Evolutionary conservation across 2,113 vertebrate species (phyloP), one percentile per base, ranked within the genome.

Genomic region (Alosa alosa): DNA sequence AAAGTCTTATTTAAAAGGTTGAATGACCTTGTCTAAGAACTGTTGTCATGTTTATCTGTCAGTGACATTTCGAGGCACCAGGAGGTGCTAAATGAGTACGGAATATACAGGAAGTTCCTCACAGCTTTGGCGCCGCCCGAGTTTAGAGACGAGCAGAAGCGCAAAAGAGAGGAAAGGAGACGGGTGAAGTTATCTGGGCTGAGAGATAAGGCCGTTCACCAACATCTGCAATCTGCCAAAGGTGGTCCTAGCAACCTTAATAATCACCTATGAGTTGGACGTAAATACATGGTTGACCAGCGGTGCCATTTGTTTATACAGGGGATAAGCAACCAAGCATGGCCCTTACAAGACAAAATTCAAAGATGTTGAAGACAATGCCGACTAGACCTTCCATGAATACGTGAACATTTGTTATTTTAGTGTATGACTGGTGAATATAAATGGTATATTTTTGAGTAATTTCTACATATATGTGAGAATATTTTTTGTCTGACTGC

Each of bases 41-140:
- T 36, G 31, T 15, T 78, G 13, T 78, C 39, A 13, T 78, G 72
- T 39, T 78, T 78, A 78, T 78, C 87, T 86, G 85, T 90, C 84
- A 95, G 94, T 88, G 93, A 95, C 84, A 95, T 95, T 90, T 86
- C 86, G 81, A 92, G 90, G 85, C 87, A 89, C 20, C 90, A 94
- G 88, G 91, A 93, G 55, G 88, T 90, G 15, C 92, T 95, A 9
- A 92, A 36, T 60, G 87, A 93, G 25, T 95, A 92, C 83, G 87
- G 92, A 55, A 88, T 88, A 45, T 94, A 92, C 3, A 93, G 92
- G 84, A n/a, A 84, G 82, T 93, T 96, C 87, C 90, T 95, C 82
- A 84, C 91, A 81, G 89, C 88, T 81, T 50, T 94, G 50, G 91
- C 93, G 68, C 93, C 95, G 11, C 90, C 91, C 82, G 89, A 91